These are phyloP conservation scores for Dascyllus trimaculatus DNA, from an alignment of 2,113 vertebrate species.

Conservation along the genomic window DNA sequence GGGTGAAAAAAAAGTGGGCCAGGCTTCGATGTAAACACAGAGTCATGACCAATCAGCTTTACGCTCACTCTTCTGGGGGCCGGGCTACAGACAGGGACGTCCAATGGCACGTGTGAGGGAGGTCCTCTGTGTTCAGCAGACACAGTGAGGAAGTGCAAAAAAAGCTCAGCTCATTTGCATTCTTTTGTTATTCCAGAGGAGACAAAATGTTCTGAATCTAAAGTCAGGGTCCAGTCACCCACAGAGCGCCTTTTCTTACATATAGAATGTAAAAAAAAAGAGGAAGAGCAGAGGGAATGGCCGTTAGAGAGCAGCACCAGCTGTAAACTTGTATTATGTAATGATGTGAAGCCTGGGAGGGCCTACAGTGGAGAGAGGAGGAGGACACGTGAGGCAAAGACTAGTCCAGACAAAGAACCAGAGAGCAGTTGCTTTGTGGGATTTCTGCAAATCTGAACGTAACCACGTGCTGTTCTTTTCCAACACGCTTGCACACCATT, in stretches of 20 bases:
- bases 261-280: background rate
- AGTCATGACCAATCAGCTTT: slow-evolving; percentile 65
- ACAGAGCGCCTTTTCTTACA: background rate
- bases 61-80: slow-evolving; percentile 27
- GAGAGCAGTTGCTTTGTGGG: slow-evolving; percentile 25
- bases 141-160: slow-evolving; percentile 44
- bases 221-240: slow-evolving; percentile 48
- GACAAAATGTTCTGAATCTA: slow-evolving; percentile 75
- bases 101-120: slow-evolving; percentile 43
- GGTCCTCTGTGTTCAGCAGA: slow-evolving; percentile 19
- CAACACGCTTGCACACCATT: background rate
- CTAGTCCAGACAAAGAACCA: slow-evolving; percentile 63
- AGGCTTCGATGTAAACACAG: slow-evolving; percentile 78
- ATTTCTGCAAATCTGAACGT: slow-evolving; percentile 19
- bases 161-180: slow-evolving; percentile 61
- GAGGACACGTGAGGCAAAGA: slow-evolving; percentile 72
- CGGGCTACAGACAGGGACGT: slow-evolving; percentile 26
- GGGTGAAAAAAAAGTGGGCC: slow-evolving; percentile 41
- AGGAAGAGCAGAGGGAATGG: background rate
- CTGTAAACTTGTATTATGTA: slow-evolving; percentile 66
- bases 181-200: slow-evolving; percentile 68
- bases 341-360: slow-evolving; percentile 47
- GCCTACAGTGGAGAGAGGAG: slow-evolving; percentile 4
- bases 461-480: slow-evolving; percentile 6
- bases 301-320: background rate